Percentiles rank a stretch among this genome's conserved stretches.
Conservation (phyloP, 2,797 vertebrate species). For the Lacerta agilis region DNA sequence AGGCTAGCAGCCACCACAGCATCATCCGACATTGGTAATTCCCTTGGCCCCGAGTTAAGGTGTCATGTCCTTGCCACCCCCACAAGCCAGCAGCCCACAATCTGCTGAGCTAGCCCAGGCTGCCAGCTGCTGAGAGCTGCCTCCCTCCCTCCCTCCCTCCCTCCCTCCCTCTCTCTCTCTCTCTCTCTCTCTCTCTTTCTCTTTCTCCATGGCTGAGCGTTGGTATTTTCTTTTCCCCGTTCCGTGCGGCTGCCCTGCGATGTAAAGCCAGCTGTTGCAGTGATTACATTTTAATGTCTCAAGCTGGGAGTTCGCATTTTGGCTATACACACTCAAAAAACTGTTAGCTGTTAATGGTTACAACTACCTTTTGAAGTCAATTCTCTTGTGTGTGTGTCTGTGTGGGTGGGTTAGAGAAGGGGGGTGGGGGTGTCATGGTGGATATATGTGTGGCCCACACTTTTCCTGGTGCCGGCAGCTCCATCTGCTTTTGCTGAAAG, state of each 20-base stretch:
- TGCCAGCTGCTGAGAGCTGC: slow-evolving; percentile 5
- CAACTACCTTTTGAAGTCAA: slow-evolving; percentile 29
- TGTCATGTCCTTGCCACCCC: no score
- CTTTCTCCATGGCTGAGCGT: fast-evolving
- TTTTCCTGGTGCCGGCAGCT: not conserved
- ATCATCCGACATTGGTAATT: not conserved
- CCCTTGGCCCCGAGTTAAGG: not conserved
- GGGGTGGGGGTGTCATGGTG: not conserved
- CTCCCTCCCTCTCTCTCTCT: no score
- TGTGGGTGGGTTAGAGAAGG: not conserved
- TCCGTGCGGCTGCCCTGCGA: not conserved
- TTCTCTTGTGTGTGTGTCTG: not conserved
- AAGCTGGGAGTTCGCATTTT: slow-evolving; percentile 36
- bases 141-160: no score
- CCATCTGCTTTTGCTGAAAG: slow-evolving; percentile 18
- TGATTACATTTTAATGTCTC: slow-evolving; percentile 49
- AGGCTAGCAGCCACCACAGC: not conserved
- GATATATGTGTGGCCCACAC: not conserved
- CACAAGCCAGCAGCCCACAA: fast-evolving
- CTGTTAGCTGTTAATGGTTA: slow-evolving; percentile 34
- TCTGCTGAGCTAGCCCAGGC: not conserved
- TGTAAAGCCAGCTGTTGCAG: slow-evolving; percentile 36
- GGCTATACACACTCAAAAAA: slow-evolving; percentile 1
- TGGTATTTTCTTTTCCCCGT: not conserved
- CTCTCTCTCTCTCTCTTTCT: not conserved